Evolutionary conservation across 2,797 vertebrate genomes (phyloP), one percentile per base, ranked within the genome.

Genomic region (Paratrypauchen microcephalus): DNA sequence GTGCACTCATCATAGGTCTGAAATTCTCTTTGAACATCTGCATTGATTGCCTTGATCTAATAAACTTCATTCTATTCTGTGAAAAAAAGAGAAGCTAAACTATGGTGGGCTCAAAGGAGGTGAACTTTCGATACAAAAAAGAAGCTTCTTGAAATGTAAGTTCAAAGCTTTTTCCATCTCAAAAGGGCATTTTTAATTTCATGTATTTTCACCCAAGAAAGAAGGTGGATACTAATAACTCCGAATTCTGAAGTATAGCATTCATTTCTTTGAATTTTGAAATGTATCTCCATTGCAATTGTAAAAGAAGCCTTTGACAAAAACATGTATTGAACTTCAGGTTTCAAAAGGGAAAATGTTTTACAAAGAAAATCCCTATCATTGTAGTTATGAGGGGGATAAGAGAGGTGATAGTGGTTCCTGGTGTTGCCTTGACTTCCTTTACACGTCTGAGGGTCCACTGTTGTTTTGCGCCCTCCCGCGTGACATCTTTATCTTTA

Each of bases 121-220:
- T 96, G 95, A 97, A 96, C 94, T 96, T 95, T 95, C 93, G 92
- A 86, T 91, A 88, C 86, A 90, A 90, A 89, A 94, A 94, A 86
- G 92, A 92, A 64, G 93, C 93, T 95, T 95, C 90, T 93, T 81
- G 86, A 95, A 94, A 91, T 95, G 87, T 92, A 92, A 95, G 95
- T 98, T 97, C 96, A 96, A 97, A 97, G 95, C 93, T 89, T 92
- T 92, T 90, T 90, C 91, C 85, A 90, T 95, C 94, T 95, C 85
- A 94, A 97, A 97, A 96, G 95, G 93, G 95, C 95, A 97, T 97
- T 97, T 95, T 96, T 95, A 95, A 97, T 96, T 95, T 77, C 82
- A 69, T 91, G 92, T 94, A 93, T 94, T 94, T 93, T 91, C 84
- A 79, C 66, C 84, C 83, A 81, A 73, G 83, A 92, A 88, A 73